Percentiles rank a stretch among this genome's conserved stretches.
Conservation (phyloP, 2,113 vertebrate species). For the Monopterus albus region DNA sequence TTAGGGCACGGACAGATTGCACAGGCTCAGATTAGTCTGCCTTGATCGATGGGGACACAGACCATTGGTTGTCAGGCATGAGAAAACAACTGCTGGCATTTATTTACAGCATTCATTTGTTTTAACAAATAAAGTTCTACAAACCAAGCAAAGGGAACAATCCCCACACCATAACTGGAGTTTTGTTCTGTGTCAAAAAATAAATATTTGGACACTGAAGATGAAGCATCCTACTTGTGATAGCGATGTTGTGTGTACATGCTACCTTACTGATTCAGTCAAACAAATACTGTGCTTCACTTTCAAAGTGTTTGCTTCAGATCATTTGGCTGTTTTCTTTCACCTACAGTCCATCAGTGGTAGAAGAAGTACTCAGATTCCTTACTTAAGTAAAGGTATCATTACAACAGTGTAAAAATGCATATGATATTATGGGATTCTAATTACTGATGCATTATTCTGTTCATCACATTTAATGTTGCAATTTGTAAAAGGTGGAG, state of each 20-base stretch:
- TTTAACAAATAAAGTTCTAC: conserved; percentile 51
- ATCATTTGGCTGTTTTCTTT: conserved; percentile 24
- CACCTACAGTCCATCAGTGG: neutral
- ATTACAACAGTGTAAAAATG: too few species aligned
- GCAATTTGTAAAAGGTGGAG: too few species aligned
- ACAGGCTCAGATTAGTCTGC: conserved; percentile 35
- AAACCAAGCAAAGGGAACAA: conserved; percentile 30
- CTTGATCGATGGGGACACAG: conserved; percentile 23
- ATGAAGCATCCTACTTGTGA: conserved; percentile 8
- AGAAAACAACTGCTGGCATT: conserved; percentile 48
- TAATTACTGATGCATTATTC: too few species aligned
- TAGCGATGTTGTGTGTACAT: neutral
- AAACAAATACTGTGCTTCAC: conserved; percentile 25
- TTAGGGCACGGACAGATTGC: conserved; percentile 31
- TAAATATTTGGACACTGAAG: neutral
- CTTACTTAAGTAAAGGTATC: too few species aligned
- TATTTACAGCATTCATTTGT: conserved; percentile 50
- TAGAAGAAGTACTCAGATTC: too few species aligned
- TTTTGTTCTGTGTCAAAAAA: conserved; percentile 23
- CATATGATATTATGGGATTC: too few species aligned
- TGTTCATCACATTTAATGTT: too few species aligned
- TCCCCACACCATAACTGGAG: conserved; percentile 17
- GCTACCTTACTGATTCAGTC: conserved; percentile 1
- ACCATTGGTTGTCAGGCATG: conserved; percentile 48
- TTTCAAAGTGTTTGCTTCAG: conserved; percentile 14